A percentile compares a stretch with the other conserved stretches of the same genome.
These are phyloP conservation scores for Orchesella cincta DNA, from an alignment of 1,140 invertebrate species.

Conservation along the genomic window DNA sequence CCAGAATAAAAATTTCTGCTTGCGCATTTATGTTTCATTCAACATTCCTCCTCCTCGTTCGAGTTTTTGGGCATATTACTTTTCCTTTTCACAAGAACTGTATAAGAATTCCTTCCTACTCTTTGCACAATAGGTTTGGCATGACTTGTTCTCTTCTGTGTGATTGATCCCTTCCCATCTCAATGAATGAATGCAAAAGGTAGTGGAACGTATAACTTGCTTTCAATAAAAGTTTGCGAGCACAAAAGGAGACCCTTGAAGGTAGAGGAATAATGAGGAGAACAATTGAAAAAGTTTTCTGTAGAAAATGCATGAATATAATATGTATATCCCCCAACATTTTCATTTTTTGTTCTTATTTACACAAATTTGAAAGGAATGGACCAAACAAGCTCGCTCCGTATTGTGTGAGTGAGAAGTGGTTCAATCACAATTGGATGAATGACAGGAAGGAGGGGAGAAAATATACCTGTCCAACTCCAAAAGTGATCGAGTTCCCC, in stretches of 20 bases:
- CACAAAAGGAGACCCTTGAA: not conserved
- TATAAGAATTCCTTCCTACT: too few relatives aligned
- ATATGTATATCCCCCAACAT: not conserved
- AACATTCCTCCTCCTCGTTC: too few relatives aligned
- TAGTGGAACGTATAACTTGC: not conserved
- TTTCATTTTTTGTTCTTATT: constrained; percentile 24
- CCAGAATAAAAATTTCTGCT: too few relatives aligned
- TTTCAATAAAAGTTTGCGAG: not conserved
- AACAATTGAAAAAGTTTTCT: constrained; percentile 1
- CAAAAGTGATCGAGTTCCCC: not conserved
- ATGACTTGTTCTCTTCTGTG: too few relatives aligned
- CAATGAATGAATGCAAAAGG: not conserved
- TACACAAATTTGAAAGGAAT: constrained; percentile 13
- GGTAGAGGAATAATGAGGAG: not conserved
- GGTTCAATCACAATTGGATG: not conserved
- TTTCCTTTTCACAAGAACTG: too few relatives aligned
- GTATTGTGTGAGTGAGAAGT: too few relatives aligned
- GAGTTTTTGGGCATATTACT: too few relatives aligned
- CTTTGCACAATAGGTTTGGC: too few relatives aligned
- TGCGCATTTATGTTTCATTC: too few relatives aligned
- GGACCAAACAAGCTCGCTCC: constrained; percentile 9
- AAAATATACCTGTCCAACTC: not conserved
- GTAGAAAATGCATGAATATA: too few relatives aligned
- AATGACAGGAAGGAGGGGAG: constrained; percentile 26
- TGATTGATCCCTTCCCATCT: too few relatives aligned